Base-by-base conservation (phyloP, 2,113 vertebrate species). In the Hylia prasina region DNA sequence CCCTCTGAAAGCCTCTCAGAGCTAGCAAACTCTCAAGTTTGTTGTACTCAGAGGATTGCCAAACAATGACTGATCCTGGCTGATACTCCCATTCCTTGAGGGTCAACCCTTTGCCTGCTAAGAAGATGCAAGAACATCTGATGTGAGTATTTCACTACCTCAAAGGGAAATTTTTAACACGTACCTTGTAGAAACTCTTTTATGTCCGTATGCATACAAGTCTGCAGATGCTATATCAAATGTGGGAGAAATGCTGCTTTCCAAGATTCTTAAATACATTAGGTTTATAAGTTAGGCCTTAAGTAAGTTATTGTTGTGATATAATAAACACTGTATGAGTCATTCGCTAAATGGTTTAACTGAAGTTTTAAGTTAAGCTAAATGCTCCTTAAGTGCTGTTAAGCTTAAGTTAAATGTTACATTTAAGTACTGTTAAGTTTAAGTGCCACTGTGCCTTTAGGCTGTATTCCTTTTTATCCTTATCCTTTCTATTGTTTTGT, bases 31-130 rank as follows among this genome's bases (percentile, higher is more conserved):
- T 50, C 37, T 24, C 35, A 42, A 30, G 37, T 70, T 42, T 60
- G 37, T 21, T 50, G 20, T 42, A 50, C 19, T 70, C 0, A 1
- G 35, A 70, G 35, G 30, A 70, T 60, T 0, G 0, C 12, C 35
- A 60, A 60, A 60, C 1, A 1, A n/a, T 35, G 30, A 48, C 35
- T 23, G 6, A 35, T 70, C 12, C 37, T 42, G 31, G 20, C 25
- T 71, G 80, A 44, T 71, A 24, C 8, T 71, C 20, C 8, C 16
- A 51, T 17, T 51, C 54, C 37, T 35, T 42, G 31, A 30, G 45
- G 20, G 37, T 70, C 37, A 42, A 42, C 25, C 13, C 16, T 61
- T 61, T 61, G 25, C 37, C 31, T 51, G 16, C n/a, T 60, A 25
- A 42, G 20, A 60, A 42, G 66, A 70, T 71, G 31, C 16, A 51